Conservation (phyloP, 2,113 vertebrate genomes). For the Garra rufa region DNA sequence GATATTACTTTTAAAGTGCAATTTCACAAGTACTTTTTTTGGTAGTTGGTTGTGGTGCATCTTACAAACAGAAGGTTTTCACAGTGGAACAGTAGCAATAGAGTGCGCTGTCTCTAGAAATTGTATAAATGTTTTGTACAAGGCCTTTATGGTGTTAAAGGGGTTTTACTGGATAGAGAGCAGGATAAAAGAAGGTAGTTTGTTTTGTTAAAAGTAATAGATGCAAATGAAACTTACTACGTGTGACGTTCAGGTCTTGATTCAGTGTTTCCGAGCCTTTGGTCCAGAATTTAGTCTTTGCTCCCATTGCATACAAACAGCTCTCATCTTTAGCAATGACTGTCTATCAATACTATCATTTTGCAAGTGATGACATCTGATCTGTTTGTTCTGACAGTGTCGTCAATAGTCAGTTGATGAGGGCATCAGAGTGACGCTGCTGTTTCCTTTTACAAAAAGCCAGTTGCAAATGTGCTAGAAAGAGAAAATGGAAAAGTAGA, state of each 20-base stretch:
- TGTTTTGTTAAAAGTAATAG: neutral
- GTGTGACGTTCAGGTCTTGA: neutral
- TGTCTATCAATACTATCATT: neutral
- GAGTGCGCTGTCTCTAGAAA: conserved; percentile 13
- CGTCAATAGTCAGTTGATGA: neutral
- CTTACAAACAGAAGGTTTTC: conserved; percentile 11
- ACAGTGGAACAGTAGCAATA: conserved; percentile 37
- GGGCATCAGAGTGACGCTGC: neutral
- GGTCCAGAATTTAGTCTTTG: neutral
- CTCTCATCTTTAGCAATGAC: neutral
- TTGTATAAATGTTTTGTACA: conserved; percentile 22
- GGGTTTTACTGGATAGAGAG: neutral
- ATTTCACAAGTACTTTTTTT: neutral
- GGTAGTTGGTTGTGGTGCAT: conserved; percentile 20
- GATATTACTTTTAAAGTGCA: conserved; percentile 38
- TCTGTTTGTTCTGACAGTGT: neutral
- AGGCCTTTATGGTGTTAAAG: conserved; percentile 1
- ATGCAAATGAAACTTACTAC: neutral
- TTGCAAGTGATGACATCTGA: neutral
- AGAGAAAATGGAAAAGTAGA: neutral
- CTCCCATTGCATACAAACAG: neutral
- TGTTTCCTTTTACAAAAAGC: neutral
- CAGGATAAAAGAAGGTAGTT: neutral
- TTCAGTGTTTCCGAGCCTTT: neutral
- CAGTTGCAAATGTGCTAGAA: neutral